Percentiles rank a stretch among this genome's conserved stretches.
phyloP scores from a whole-genome alignment of 2,113 vertebrate species.

The Mellivora capensis region DNA sequence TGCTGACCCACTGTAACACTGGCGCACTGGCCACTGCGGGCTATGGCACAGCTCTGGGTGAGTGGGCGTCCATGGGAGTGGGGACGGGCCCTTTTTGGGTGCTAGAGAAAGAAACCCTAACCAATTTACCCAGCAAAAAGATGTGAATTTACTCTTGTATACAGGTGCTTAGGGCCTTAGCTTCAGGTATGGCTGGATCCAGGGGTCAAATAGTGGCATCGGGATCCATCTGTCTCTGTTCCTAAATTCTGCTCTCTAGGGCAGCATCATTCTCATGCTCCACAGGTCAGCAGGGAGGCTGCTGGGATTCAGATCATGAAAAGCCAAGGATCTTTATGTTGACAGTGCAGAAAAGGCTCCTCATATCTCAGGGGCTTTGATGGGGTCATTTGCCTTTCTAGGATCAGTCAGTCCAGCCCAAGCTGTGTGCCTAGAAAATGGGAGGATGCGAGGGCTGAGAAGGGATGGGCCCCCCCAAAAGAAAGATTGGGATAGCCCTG shows the following conservation, averaged over 20 bases:
- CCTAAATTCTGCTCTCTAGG: background rate
- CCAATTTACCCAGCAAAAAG: background rate
- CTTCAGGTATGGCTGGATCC: background rate
- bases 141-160: background rate
- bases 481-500: background rate
- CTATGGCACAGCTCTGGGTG: conserved; percentile 92
- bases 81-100: background rate
- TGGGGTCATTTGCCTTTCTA: background rate
- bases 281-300: background rate
- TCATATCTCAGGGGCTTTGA: background rate
- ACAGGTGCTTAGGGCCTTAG: background rate
- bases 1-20: conserved; percentile 94
- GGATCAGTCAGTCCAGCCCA: background rate
- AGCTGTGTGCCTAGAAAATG: background rate
- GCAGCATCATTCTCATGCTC: background rate
- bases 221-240: background rate
- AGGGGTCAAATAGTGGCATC: background rate
- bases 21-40: conserved; percentile 91
- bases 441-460: background rate
- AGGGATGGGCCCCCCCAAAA: background rate
- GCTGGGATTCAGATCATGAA: background rate
- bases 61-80: background rate
- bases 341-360: background rate
- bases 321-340: background rate
- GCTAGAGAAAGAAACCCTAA: background rate